Conservation (phyloP, 2,888 invertebrate species). For the Margaritifera margaritifera region DNA sequence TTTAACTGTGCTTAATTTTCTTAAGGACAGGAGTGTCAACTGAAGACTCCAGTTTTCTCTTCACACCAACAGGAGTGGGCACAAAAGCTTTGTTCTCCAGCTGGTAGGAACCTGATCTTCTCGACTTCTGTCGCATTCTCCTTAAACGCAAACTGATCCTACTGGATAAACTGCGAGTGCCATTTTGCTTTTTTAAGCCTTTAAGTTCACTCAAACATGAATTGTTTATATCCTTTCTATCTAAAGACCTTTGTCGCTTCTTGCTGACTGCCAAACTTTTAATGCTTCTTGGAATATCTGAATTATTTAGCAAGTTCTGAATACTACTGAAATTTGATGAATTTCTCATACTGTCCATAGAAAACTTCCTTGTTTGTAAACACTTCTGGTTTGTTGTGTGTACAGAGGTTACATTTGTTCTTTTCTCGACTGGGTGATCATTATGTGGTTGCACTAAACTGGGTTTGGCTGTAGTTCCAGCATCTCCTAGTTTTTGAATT, state of each 20-base stretch:
- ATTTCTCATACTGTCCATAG: constrained; percentile 21
- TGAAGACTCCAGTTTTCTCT: constrained; percentile 38
- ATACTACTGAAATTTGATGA: constrained; percentile 6
- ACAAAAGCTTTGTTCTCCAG: constrained; percentile 41
- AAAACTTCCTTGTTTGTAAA: constrained; percentile 24
- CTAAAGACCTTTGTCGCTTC: background rate
- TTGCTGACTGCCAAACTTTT: too few species aligned
- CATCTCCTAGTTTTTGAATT: too few species aligned
- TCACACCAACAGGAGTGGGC: constrained; percentile 27
- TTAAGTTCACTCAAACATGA: constrained; percentile 19
- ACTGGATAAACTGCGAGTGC: constrained; percentile 28
- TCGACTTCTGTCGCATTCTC: constrained; percentile 24
- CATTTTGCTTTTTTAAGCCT: constrained; percentile 15
- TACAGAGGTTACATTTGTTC: too few species aligned
- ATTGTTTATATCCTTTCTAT: constrained; percentile 25
- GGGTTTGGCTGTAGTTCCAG: too few species aligned
- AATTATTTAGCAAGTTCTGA: constrained; percentile 11
- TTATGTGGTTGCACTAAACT: too few species aligned
- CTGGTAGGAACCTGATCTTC: constrained; percentile 11
- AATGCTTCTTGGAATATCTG: background rate
- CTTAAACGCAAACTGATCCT: constrained; percentile 36
- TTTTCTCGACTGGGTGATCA: too few species aligned
- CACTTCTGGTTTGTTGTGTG: constrained; percentile 15
- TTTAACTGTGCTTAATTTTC: constrained; percentile 15
- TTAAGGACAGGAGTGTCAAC: constrained; percentile 33